These are phyloP conservation scores for Drosophila lutescens DNA, from an alignment of 2,888 invertebrate genomes.

Conservation along the genomic window DNA sequence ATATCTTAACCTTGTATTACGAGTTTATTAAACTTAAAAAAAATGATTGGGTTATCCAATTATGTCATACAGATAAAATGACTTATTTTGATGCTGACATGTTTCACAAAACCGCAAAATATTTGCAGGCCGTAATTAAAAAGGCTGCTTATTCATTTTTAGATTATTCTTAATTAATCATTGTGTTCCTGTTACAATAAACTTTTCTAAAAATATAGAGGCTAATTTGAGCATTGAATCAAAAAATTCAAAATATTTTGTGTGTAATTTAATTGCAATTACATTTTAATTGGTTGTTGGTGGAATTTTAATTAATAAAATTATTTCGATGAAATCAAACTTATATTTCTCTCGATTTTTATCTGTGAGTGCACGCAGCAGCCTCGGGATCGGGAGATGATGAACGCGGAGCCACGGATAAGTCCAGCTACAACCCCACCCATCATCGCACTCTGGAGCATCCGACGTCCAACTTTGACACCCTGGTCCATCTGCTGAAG, in stretches of 20 bases:
- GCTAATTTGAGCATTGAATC: too few species aligned
- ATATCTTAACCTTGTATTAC: too few species aligned
- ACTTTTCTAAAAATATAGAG: too few species aligned
- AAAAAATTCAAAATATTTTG: too few species aligned
- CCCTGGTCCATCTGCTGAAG: conserved; percentile 90
- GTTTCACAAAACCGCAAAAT: too few species aligned
- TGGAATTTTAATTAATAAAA: too few species aligned
- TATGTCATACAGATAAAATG: neutral
- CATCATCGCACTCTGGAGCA: conserved; percentile 89
- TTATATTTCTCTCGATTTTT: conserved; percentile 9
- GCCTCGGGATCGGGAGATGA: conserved; percentile 60
- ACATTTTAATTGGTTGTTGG: neutral
- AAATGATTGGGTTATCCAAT: neutral
- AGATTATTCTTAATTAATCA: too few species aligned
- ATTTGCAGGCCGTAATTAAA: too few species aligned
- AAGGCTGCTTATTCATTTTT: too few species aligned
- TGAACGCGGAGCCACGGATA: conserved; percentile 60
- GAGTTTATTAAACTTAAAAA: too few species aligned
- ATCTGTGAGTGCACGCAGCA: conserved; percentile 67
- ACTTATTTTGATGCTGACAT: neutral
- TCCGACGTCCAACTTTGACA: conserved; percentile 92
- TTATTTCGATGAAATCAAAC: neutral
- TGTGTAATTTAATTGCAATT: too few species aligned
- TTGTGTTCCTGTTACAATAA: too few species aligned
- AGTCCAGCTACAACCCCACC: conserved; percentile 86